These are phyloP conservation scores for Aplysina aerophoba DNA, from an alignment of 37 sponge, comb jelly and placozoan species.

Conservation along the genomic window DNA sequence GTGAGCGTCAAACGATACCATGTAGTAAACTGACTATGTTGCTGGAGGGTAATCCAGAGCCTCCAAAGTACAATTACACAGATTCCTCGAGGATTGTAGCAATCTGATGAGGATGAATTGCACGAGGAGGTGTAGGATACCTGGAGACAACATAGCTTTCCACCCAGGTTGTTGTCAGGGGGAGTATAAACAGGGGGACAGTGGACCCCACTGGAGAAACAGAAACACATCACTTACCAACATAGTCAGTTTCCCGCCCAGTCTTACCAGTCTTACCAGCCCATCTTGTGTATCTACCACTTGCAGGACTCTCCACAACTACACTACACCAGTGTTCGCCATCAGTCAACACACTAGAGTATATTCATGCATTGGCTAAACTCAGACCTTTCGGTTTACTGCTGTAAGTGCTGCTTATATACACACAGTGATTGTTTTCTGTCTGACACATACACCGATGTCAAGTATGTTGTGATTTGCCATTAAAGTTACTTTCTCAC, in stretches of 20 bases:
- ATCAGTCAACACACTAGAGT: not conserved
- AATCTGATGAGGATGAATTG: conserved; percentile 3
- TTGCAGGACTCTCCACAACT: not conserved
- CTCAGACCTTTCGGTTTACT: no score
- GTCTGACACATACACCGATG: not conserved
- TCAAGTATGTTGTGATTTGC: not conserved
- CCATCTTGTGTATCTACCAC: not conserved
- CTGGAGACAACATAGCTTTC: no score
- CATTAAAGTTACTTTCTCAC: not conserved
- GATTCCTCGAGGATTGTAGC: conserved; percentile 26
- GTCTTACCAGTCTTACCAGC: no score
- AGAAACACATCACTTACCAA: conserved; percentile 64
- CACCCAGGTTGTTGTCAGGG: conserved; percentile 37
- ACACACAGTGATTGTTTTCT: not conserved
- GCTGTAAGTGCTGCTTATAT: no score
- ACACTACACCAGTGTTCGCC: not conserved
- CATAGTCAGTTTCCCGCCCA: no score
- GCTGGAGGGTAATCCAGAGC: no score
- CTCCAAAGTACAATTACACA: no score
- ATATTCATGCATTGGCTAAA: not conserved
- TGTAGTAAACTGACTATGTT: no score
- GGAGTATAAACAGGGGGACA: conserved; percentile 51
- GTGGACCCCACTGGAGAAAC: conserved; percentile 44
- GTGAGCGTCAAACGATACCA: conserved; percentile 43
- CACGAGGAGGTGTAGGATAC: no score